Conservation (phyloP, 1,140 invertebrate species). For the Pantala flavescens region DNA sequence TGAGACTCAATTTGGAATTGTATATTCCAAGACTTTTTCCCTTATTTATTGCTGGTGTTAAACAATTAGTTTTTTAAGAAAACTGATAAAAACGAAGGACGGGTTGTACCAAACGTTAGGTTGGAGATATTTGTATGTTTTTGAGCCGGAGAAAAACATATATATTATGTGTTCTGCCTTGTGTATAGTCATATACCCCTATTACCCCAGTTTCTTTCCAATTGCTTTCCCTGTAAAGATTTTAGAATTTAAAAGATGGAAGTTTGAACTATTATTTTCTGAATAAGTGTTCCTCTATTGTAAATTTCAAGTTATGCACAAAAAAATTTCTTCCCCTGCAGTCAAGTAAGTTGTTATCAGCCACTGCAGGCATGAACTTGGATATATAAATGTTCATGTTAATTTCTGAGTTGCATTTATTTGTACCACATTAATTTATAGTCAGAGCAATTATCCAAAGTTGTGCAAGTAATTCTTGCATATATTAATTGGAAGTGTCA, state of each 20-base stretch:
- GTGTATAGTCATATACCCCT: neutral
- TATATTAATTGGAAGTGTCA: neutral
- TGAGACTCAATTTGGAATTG: neutral
- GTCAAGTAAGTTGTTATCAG: neutral
- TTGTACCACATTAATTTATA: neutral
- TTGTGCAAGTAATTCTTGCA: neutral
- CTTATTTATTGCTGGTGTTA: neutral
- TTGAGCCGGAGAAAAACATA: too few species aligned
- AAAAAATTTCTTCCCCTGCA: neutral
- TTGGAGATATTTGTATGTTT: too few species aligned
- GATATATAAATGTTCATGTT: neutral
- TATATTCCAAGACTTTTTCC: neutral
- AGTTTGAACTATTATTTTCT: conserved; percentile 4
- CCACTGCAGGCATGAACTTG: neutral
- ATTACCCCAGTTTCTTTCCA: neutral
- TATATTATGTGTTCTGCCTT: neutral
- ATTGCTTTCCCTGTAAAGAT: neutral
- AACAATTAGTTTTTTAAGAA: neutral
- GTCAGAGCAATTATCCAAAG: conserved; percentile 5
- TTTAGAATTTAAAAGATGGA: neutral
- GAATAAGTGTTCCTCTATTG: neutral
- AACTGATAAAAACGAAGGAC: neutral
- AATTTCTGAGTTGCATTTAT: neutral
- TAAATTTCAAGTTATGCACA: neutral
- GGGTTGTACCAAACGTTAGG: too few species aligned